Conservation (phyloP, 2,113 vertebrate genomes). For the Theropithecus gelada region DNA sequence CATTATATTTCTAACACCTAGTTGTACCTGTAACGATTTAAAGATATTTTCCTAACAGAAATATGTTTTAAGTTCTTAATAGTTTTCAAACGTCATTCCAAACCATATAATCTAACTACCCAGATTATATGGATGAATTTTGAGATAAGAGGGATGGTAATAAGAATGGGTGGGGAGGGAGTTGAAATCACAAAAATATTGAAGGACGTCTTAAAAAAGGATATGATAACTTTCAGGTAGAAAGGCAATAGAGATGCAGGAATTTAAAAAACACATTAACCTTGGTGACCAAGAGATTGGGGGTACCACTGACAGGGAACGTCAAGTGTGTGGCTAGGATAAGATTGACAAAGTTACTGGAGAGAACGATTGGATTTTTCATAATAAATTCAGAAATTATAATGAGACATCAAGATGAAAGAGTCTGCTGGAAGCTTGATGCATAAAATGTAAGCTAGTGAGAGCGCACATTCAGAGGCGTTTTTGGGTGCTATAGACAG, state of each 20-base stretch:
- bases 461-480: background rate
- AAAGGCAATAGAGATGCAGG: background rate
- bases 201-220: background rate
- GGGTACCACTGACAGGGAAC: background rate
- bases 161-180: background rate
- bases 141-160: background rate
- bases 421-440: background rate
- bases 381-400: background rate
- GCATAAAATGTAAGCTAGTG: background rate
- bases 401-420: background rate
- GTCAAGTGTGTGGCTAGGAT: background rate
- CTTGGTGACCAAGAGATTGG: background rate
- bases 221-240: background rate
- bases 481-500: background rate
- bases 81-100: slow-evolving; percentile 17
- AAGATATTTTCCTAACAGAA: slow-evolving; percentile 15
- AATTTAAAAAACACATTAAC: background rate
- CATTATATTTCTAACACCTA: background rate
- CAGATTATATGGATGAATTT: background rate
- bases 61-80: background rate
- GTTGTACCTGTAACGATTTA: background rate
- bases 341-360: background rate
- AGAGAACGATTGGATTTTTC: background rate
- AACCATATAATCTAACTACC: background rate
- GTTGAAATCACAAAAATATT: background rate